Base-by-base conservation (phyloP, 2,888 invertebrate genomes). In the Melinopterus prodromus region DNA sequence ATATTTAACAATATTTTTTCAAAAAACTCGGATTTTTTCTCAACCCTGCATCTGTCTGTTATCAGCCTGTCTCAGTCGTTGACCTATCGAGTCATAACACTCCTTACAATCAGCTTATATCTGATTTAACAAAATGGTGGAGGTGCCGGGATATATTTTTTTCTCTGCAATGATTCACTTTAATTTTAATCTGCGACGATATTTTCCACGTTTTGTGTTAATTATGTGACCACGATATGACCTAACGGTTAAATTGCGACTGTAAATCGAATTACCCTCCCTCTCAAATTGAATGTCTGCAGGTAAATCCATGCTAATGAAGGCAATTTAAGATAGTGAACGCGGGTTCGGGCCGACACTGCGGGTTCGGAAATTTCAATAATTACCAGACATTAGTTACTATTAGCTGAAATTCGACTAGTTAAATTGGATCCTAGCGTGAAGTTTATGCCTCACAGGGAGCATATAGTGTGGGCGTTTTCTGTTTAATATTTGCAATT, bases 231-330 rank as follows among this genome's bases (percentile, higher is more conserved):
- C 53, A 53, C 53, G 71, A 26, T 69, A 16, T 16, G 71, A 15
- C n/a, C 71, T 6, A 71, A 16, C 71, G 71, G 26, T 71, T 26
- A 71, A 53, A 53, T 12, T 53, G 53, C 53, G 53, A 9, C 53
- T 12, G 9, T 53, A 12, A 53, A 53, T 53, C 53, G 53, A 72
- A 77, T n/a, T 69, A 69, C 72, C 53, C 12, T 69, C 71, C 26
- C 71, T 72, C 69, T 36, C 77, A 70, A 77, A 81, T 81, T 81
- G 81, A 81, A 81, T 79, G 69, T 79, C 75, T 76, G 76, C 80
- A 82, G 82, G 83, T 83, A 81, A 83, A 83, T 82, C 83, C 82
- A 80, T 82, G 81, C 82, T 82, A 83, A 83, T 81, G 83, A 83
- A 82, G 82, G 82, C 80, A 83, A 83, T 83, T 83, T 83, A 83